phyloP scores from a whole-genome alignment of 2,113 vertebrate species.

The Mesitornis unicolor region DNA sequence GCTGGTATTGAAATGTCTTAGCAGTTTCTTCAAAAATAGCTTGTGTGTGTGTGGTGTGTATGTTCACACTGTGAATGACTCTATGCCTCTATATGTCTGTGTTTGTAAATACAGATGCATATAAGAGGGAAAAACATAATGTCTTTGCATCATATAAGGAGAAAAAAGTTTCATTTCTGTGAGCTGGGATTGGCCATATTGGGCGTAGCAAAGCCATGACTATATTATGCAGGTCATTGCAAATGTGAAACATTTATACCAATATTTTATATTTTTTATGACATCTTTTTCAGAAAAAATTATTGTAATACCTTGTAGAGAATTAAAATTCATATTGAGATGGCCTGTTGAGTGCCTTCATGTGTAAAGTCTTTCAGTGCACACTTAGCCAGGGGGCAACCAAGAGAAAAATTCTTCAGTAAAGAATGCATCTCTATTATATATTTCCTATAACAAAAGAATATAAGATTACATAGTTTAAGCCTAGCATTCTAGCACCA shows the following conservation, averaged over 20 bases:
- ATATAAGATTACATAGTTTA: not conserved
- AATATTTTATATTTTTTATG: not conserved
- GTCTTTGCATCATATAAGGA: not conserved
- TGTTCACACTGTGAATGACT: conserved; percentile 5
- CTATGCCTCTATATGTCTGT: not conserved
- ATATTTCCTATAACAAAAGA: not conserved
- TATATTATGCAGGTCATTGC: not conserved
- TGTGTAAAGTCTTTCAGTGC: not conserved
- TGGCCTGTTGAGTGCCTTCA: not conserved
- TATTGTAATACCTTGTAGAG: not conserved
- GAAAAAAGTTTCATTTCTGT: not conserved
- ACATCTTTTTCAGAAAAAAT: not conserved
- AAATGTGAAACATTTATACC: not conserved
- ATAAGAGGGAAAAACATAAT: not conserved
- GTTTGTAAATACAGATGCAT: conserved; percentile 55
- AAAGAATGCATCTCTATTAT: not conserved
- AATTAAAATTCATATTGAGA: not conserved
- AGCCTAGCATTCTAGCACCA: not conserved
- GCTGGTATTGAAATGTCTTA: conserved; percentile 86
- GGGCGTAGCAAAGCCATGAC: not conserved
- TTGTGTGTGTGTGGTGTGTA: conserved; percentile 59
- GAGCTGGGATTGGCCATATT: not conserved
- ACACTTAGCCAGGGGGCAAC: not conserved
- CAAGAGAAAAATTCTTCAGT: not conserved
- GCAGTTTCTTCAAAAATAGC: conserved; percentile 83